Percentiles rank a stretch among this genome's conserved stretches.
These are phyloP conservation scores for Aporophyla lueneburgensis DNA, from an alignment of 2,888 invertebrate species.

Conservation along the genomic window DNA sequence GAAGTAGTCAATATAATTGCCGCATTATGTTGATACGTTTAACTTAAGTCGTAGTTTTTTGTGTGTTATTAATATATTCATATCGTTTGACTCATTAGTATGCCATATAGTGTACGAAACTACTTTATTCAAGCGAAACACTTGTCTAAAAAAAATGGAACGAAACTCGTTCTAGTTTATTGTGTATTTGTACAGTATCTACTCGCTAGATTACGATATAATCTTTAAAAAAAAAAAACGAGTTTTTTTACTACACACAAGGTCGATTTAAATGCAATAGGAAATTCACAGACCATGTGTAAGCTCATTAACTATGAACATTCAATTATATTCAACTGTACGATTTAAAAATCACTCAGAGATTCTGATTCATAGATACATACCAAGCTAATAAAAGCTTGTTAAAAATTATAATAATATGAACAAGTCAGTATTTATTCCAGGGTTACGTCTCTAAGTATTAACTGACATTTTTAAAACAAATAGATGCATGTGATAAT, in stretches of 20 bases:
- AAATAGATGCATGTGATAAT: too few species aligned
- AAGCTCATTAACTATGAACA: not conserved
- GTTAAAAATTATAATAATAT: too few species aligned
- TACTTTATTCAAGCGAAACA: conserved; percentile 15
- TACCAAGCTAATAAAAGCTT: too few species aligned
- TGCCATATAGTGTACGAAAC: conserved; percentile 35
- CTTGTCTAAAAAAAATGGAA: conserved; percentile 6
- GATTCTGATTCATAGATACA: too few species aligned
- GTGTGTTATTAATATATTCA: conserved; percentile 12
- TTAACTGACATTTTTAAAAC: too few species aligned
- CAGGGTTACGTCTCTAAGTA: not conserved
- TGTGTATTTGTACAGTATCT: conserved; percentile 5
- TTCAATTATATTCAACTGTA: not conserved
- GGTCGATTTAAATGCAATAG: not conserved
- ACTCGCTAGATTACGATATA: not conserved
- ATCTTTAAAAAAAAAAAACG: not conserved
- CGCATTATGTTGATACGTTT: conserved; percentile 44
- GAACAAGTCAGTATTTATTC: not conserved
- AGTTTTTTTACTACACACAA: not conserved
- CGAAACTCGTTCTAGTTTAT: conserved; percentile 14
- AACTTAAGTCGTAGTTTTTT: conserved; percentile 43
- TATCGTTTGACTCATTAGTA: conserved; percentile 29
- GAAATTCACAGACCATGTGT: not conserved
- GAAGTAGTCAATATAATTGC: conserved; percentile 38
- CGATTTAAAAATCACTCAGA: not conserved